Percentiles rank a stretch among this genome's conserved stretches.
Conservation (phyloP, 2,113 vertebrate genomes). For the Oreochromis tanganicae region DNA sequence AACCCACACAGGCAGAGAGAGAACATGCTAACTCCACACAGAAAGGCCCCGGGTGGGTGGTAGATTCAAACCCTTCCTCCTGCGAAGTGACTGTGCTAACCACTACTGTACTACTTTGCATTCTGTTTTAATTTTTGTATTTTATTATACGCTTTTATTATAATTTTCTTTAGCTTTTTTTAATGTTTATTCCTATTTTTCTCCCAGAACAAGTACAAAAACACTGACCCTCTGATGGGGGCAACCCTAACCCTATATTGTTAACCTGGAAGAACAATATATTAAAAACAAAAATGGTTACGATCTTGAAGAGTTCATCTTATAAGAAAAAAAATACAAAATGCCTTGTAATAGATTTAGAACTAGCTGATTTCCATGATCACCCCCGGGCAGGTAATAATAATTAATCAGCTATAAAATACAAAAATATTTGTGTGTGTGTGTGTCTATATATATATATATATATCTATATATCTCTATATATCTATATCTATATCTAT, state of each 20-base stretch:
- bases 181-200: neutral
- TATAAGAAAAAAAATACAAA: neutral
- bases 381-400: fast-evolving
- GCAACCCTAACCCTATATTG: fast-evolving
- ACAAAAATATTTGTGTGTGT: neutral
- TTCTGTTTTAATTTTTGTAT: neutral
- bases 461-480: too few species aligned
- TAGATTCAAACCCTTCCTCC: neutral
- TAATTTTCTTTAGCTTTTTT: neutral
- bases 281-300: neutral
- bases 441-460: too few species aligned
- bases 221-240: neutral
- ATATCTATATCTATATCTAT: too few species aligned
- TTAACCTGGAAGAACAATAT: neutral
- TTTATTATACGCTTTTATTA: neutral
- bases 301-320: fast-evolving
- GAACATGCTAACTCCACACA: fast-evolving
- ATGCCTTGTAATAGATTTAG: fast-evolving
- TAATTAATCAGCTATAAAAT: neutral
- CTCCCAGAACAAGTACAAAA: neutral
- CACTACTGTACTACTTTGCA: neutral
- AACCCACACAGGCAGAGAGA: neutral
- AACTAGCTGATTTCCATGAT: neutral
- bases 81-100: neutral
- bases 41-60: neutral